These are phyloP conservation scores for Maccullochella peelii DNA, from an alignment of 2,113 vertebrate species.

Conservation along the genomic window DNA sequence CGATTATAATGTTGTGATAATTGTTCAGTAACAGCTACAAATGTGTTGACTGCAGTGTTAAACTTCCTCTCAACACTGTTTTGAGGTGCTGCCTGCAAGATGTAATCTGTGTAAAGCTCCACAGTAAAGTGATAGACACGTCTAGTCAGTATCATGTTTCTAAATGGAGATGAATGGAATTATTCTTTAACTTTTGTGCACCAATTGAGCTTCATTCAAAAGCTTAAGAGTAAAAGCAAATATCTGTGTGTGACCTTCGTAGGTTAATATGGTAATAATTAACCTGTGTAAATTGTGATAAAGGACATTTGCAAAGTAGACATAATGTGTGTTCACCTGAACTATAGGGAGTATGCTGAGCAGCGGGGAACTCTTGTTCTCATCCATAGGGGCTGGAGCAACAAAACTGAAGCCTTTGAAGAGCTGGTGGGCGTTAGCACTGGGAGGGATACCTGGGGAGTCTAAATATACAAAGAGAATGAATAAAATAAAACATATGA, in stretches of 20 bases:
- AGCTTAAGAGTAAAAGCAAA: not conserved
- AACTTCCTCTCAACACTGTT: not conserved
- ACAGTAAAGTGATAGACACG: not conserved
- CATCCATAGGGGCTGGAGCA: slow-evolving; percentile 91
- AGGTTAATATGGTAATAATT: not conserved
- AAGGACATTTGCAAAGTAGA: not conserved
- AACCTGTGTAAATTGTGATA: not conserved
- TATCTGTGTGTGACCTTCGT: not conserved
- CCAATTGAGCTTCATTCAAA: not conserved
- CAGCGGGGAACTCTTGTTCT: slow-evolving; percentile 91
- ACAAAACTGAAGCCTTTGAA: slow-evolving; percentile 99
- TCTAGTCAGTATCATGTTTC: not conserved
- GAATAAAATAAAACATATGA: slow-evolving; percentile 39
- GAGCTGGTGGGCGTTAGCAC: slow-evolving; percentile 97
- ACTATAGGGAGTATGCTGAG: slow-evolving; percentile 93
- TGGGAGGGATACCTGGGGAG: slow-evolving; percentile 97
- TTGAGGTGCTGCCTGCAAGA: not conserved
- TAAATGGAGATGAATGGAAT: not conserved
- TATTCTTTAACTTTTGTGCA: not conserved
- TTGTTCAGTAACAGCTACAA: not conserved
- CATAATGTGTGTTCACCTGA: slow-evolving; percentile 86
- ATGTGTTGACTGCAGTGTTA: not conserved
- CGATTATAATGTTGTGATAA: not conserved
- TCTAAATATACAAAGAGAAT: slow-evolving; percentile 82
- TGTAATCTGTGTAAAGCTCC: not conserved